These are phyloP conservation scores for Tragelaphus eurycerus DNA, from an alignment of 2,797 vertebrate genomes.

Conservation along the genomic window DNA sequence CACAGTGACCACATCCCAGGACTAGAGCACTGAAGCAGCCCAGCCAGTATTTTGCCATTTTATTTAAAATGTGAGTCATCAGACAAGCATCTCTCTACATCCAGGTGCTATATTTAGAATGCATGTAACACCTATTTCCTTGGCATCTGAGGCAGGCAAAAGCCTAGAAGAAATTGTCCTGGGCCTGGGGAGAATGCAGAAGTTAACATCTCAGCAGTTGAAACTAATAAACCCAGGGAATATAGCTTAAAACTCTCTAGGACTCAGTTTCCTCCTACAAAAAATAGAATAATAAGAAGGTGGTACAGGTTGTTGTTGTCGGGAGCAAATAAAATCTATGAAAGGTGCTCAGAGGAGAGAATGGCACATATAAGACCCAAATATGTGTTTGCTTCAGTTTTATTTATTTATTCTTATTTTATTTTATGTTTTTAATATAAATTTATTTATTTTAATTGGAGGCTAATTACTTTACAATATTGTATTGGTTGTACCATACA, in stretches of 20 bases:
- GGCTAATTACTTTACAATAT: too few species aligned
- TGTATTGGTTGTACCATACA: too few species aligned
- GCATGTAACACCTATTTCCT: not conserved
- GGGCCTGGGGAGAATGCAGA: not conserved
- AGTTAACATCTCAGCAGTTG: not conserved
- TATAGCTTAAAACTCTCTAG: not conserved
- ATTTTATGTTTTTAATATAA: too few species aligned
- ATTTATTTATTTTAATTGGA: too few species aligned
- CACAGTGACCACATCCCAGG: slow-evolving; percentile 58
- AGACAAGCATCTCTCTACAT: not conserved
- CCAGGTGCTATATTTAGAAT: slow-evolving; percentile 55
- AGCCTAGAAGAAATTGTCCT: not conserved
- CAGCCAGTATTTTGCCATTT: slow-evolving; percentile 69
- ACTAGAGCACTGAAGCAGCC: slow-evolving; percentile 27
- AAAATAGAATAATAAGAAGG: not conserved
- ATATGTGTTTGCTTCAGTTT: not conserved
- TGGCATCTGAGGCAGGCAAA: not conserved
- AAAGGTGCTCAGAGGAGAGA: not conserved
- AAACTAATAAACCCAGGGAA: not conserved
- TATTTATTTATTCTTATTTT: too few species aligned
- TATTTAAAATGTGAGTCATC: slow-evolving; percentile 73
- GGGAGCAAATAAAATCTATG: not conserved
- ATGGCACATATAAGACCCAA: not conserved
- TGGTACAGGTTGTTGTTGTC: not conserved
- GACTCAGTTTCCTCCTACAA: not conserved